phyloP scores from a whole-genome alignment of 2,888 invertebrate species.

The Hyposoter didymator region DNA sequence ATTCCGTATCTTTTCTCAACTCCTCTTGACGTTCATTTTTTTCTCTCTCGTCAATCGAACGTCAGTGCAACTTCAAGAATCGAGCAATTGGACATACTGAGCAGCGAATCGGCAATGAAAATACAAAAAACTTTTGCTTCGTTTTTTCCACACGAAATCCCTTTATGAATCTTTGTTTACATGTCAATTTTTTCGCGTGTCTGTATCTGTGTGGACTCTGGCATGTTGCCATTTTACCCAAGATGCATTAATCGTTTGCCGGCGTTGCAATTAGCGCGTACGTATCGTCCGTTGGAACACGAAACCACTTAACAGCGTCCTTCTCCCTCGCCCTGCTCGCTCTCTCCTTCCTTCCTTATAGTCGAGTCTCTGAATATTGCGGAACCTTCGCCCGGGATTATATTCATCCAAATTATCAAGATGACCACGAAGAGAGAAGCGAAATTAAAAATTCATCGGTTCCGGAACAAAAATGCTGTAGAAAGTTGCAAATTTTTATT shows the following conservation, averaged over 20 bases:
- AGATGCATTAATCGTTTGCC: constrained; percentile 69
- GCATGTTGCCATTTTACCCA: constrained; percentile 44
- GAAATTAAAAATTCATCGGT: not conserved
- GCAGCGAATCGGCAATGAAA: not conserved
- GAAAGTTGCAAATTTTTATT: not conserved
- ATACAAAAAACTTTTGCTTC: not conserved
- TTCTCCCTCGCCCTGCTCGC: not conserved
- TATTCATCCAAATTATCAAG: not conserved
- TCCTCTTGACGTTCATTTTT: not conserved
- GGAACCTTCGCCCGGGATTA: not conserved
- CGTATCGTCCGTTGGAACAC: constrained; percentile 68
- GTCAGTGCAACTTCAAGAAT: constrained; percentile 3
- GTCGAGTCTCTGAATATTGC: constrained; percentile 5
- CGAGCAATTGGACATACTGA: constrained; percentile 11
- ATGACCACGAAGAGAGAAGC: not conserved
- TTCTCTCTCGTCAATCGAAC: not conserved
- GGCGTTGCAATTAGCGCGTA: constrained; percentile 71
- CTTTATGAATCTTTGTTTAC: not conserved
- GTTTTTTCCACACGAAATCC: not conserved
- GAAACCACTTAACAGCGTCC: constrained; percentile 66
- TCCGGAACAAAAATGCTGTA: not conserved
- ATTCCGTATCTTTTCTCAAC: not conserved
- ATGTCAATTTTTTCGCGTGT: constrained; percentile 1
- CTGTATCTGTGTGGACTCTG: constrained; percentile 19
- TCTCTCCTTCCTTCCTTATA: constrained; percentile 14